A percentile compares a stretch with the other conserved stretches of the same genome.
Evolutionary conservation across 2,888 invertebrate genomes (phyloP).

Genomic region (Eristalis tenax): DNA sequence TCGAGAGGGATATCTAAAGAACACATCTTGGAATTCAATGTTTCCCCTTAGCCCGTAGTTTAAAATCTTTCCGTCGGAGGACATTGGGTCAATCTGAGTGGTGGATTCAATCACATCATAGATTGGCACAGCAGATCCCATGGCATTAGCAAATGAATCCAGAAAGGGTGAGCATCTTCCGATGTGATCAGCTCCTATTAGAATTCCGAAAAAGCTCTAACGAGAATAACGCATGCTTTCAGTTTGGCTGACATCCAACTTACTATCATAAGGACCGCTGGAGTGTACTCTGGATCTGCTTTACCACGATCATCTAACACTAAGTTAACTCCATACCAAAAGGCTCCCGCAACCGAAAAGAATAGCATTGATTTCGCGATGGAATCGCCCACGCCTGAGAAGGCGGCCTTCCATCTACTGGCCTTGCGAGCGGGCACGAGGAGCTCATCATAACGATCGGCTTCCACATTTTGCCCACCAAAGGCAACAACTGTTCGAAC

Average conservation of each 20-base stretch:
- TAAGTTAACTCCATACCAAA: slow-evolving; percentile 90
- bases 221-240: slow-evolving; percentile 6
- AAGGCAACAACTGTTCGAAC: slow-evolving; percentile 90
- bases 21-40: slow-evolving; percentile 87
- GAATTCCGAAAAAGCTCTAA: slow-evolving; percentile 85
- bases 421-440: slow-evolving; percentile 84
- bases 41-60: slow-evolving; percentile 83
- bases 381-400: slow-evolving; percentile 86
- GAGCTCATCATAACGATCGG: slow-evolving; percentile 82
- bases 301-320: slow-evolving; percentile 85
- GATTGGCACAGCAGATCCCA: slow-evolving; percentile 88
- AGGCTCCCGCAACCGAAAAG: slow-evolving; percentile 86
- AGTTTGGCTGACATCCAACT: slow-evolving; percentile 65
- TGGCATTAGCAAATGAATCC: slow-evolving; percentile 87
- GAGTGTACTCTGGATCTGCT: slow-evolving; percentile 84
- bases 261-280: slow-evolving; percentile 87
- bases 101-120: slow-evolving; percentile 88
- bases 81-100: slow-evolving; percentile 88
- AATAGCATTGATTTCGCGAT: slow-evolving; percentile 89
- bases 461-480: slow-evolving; percentile 88
- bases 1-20: slow-evolving; percentile 87
- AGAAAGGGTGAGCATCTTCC: slow-evolving; percentile 88
- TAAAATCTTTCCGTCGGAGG: slow-evolving; percentile 85
- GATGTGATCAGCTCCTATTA: slow-evolving; percentile 88
- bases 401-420: slow-evolving; percentile 85